These are phyloP conservation scores for Odontocolon sp. DNA, from an alignment of 2,888 invertebrate species.

Conservation along the genomic window DNA sequence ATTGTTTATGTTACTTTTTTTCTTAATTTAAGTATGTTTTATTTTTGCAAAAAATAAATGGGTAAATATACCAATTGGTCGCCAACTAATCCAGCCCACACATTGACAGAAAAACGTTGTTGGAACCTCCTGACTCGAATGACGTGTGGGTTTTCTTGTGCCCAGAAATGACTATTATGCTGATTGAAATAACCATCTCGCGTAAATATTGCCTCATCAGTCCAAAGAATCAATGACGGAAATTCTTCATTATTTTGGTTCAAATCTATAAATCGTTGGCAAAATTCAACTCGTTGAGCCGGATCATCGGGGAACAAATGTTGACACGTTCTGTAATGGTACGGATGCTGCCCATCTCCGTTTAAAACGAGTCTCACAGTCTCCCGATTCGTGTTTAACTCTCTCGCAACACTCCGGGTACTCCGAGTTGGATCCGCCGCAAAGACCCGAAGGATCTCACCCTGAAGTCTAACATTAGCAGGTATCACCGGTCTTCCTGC, in stretches of 20 bases:
- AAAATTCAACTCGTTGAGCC: neutral
- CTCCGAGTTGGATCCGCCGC: neutral
- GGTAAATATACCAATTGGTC: neutral
- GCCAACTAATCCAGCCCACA: slow-evolving; percentile 25
- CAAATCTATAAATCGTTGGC: neutral
- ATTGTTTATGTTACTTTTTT: too few relatives aligned
- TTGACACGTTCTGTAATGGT: slow-evolving; percentile 8
- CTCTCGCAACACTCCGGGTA: neutral
- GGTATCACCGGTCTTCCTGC: too few relatives aligned
- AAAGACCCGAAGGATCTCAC: too few relatives aligned
- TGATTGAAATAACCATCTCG: slow-evolving; percentile 17
- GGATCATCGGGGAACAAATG: neutral
- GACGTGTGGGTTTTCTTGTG: slow-evolving; percentile 9
- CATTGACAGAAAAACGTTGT: slow-evolving; percentile 4
- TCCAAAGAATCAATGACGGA: neutral
- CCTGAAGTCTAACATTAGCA: too few relatives aligned
- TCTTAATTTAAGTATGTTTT: neutral
- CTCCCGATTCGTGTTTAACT: neutral
- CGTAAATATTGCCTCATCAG: slow-evolving; percentile 21
- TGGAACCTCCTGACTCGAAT: neutral
- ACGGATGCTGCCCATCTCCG: neutral
- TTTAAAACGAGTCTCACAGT: neutral
- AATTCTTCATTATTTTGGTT: neutral
- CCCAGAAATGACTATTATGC: slow-evolving; percentile 19
- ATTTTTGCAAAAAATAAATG: too few relatives aligned